Evolutionary conservation across 2,113 vertebrate species (phyloP), one percentile per base, ranked within the genome.

Genomic region (Calidris pygmaea): DNA sequence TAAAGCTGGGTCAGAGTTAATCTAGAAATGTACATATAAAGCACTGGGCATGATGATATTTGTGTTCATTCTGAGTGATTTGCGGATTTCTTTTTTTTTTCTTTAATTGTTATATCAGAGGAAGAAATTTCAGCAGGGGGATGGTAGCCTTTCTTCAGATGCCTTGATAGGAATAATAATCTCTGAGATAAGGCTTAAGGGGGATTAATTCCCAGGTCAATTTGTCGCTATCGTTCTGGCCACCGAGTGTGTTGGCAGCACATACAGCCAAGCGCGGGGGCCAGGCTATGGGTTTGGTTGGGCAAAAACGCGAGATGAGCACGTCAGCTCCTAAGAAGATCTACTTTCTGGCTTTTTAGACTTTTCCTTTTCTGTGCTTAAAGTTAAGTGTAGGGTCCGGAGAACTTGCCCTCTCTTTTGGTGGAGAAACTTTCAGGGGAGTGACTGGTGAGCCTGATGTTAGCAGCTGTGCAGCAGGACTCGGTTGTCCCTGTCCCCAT

Each of bases 171-270:
- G 73, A 97, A 71, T 68, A 65, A 81, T 63, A 65, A 94, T 93
- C 85, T 87, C 50, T 7, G 65, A 93, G 89, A 90, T 86, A 62
- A 88, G 67, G 85, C 39, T 82, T 76, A 79, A 62, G 45, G 35
- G 3, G 22, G 50, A 73, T 94, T 93, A 93, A 89, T 81, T 74
- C 84, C 45, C 37, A 62, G 88, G 72, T 92, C 92, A 71, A 67
- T 79, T 91, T 92, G 60, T 66, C 2, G 0, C 73, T 83, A 24
- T 81, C 22, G 0, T 35, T 79, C 75, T 34, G 68, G 24, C 83
- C 30, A 3, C 20, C 0, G 12, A 50, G 45, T 5, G 4, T 0
- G 0, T 43, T 0, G 1, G 35, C 2, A 5, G 39, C 0, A 0
- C 32, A 4, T 9, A 6, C 0, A 55, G 43, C 24, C 72, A 35